phyloP scores from a whole-genome alignment of 2,888 invertebrate genomes.

The Eristalis tenax region DNA sequence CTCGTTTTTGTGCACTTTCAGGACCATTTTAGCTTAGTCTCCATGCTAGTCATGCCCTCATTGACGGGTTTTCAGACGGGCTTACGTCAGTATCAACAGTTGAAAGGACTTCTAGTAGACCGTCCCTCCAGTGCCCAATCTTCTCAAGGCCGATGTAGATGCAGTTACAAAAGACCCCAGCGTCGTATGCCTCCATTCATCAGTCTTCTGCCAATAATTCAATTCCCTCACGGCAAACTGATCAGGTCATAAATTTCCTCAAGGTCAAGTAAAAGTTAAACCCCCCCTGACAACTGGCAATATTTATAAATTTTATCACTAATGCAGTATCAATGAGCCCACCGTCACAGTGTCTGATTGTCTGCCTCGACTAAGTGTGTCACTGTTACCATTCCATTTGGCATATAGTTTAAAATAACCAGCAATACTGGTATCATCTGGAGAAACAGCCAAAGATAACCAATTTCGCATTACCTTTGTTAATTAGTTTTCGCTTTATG shows the following conservation, averaged over 20 bases:
- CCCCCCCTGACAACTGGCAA: not conserved
- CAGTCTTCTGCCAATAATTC: not conserved
- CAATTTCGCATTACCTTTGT: conserved; percentile 15
- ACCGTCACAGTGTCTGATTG: not conserved
- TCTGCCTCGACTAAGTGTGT: not conserved
- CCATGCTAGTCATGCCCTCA: too few species aligned
- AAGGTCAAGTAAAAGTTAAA: not conserved
- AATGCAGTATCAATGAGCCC: not conserved
- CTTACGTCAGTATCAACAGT: too few species aligned
- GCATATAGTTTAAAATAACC: not conserved
- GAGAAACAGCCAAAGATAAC: conserved; percentile 3
- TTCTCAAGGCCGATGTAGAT: too few species aligned
- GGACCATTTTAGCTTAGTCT: too few species aligned
- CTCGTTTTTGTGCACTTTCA: too few species aligned
- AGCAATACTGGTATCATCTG: not conserved
- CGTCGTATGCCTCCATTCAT: too few species aligned
- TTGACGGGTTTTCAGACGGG: too few species aligned
- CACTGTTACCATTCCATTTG: not conserved
- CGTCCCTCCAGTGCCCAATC: too few species aligned
- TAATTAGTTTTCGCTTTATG: not conserved
- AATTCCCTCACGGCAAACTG: not conserved
- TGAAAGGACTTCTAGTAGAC: too few species aligned
- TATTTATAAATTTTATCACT: not conserved
- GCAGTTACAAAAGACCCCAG: too few species aligned
- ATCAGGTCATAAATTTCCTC: not conserved